These are phyloP conservation scores for Dascillus cervinus DNA, from an alignment of 2,888 invertebrate species.

Conservation along the genomic window DNA sequence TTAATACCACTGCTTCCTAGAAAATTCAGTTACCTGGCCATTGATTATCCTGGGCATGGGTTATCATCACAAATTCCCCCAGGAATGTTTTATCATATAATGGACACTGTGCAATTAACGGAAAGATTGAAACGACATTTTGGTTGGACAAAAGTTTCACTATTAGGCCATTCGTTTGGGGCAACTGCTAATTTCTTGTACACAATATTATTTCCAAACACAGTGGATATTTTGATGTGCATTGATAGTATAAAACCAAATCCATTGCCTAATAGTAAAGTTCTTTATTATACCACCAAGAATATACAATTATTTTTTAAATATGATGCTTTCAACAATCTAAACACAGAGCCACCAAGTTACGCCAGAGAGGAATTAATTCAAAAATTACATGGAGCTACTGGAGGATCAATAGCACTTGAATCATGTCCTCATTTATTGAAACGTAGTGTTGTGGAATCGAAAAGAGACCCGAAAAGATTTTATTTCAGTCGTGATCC, in stretches of 20 bases:
- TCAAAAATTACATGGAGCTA: constrained; percentile 47
- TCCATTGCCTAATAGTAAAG: constrained; percentile 34
- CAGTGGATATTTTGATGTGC: constrained; percentile 50
- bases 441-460: constrained; percentile 48
- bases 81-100: constrained; percentile 48
- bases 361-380: constrained; percentile 53
- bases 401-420: constrained; percentile 47
- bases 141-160: constrained; percentile 60
- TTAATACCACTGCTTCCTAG: constrained; percentile 54
- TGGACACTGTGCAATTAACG: constrained; percentile 43
- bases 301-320: constrained; percentile 44
- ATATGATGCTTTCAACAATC: constrained; percentile 34
- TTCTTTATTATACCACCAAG: constrained; percentile 37
- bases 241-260: constrained; percentile 42
- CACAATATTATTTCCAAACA: constrained; percentile 53
- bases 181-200: constrained; percentile 54
- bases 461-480: constrained; percentile 47
- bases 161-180: constrained; percentile 64
- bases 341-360: constrained; percentile 44
- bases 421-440: constrained; percentile 49
- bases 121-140: constrained; percentile 54
- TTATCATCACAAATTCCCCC: constrained; percentile 58
- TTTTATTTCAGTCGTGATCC: constrained; percentile 57
- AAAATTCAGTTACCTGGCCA: constrained; percentile 46
- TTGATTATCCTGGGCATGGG: constrained; percentile 68